These are phyloP conservation scores for Ctenomys sociabilis DNA, from an alignment of 2,113 vertebrate genomes.

Conservation along the genomic window DNA sequence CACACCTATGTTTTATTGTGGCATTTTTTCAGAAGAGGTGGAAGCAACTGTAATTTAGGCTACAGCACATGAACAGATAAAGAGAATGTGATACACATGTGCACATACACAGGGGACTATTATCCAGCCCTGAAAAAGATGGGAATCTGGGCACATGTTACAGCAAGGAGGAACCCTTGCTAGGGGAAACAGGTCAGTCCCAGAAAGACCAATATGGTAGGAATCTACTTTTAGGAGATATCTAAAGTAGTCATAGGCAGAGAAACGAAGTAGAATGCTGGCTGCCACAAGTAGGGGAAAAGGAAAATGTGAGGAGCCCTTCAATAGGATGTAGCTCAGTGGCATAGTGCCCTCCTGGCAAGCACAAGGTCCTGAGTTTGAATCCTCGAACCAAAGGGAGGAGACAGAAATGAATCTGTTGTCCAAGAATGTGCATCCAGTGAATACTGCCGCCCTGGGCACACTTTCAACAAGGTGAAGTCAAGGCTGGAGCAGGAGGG, in stretches of 20 bases:
- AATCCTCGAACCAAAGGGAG: too few species aligned
- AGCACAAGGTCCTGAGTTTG: too few species aligned
- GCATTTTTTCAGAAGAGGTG: background rate
- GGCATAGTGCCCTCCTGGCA: too few species aligned
- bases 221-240: background rate
- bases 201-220: background rate
- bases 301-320: too few species aligned
- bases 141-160: background rate
- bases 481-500: background rate
- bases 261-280: conserved; percentile 37
- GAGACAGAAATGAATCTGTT: background rate
- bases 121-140: conserved; percentile 5
- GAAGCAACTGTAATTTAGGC: background rate
- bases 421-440: background rate
- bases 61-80: background rate
- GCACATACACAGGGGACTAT: background rate
- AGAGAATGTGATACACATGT: background rate
- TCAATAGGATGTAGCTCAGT: background rate
- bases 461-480: background rate
- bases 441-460: background rate
- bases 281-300: background rate
- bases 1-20: background rate
- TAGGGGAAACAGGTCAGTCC: background rate
- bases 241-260: background rate
- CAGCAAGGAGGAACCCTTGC: background rate